Evolutionary conservation across 2,113 vertebrate genomes (phyloP).

Genomic region (Pithys albifrons): DNA sequence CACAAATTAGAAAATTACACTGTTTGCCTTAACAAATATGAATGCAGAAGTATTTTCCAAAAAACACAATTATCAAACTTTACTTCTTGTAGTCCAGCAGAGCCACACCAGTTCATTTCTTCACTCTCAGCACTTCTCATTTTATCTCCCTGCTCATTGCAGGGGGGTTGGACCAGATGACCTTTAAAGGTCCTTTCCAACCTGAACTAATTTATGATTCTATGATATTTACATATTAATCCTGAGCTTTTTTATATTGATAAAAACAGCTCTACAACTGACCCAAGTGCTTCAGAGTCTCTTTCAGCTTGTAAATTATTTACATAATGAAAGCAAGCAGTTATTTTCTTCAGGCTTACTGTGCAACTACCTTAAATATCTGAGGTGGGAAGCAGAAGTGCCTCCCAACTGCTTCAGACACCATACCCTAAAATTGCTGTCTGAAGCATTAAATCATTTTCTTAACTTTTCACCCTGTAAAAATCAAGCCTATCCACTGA

Average conservation of each 20-base stretch:
- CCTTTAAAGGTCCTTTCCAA: background rate
- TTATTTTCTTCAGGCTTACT: background rate
- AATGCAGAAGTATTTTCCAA: background rate
- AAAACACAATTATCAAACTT: background rate
- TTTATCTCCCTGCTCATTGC: background rate
- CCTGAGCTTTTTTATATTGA: background rate
- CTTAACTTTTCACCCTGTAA: background rate
- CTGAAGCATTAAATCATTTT: background rate
- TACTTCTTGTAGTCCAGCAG: background rate
- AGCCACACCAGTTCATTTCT: background rate
- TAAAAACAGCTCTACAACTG: background rate
- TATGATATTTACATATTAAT: background rate
- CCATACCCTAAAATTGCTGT: background rate
- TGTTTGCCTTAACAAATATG: background rate
- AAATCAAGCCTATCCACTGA: background rate
- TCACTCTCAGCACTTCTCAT: background rate
- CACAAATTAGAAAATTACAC: background rate
- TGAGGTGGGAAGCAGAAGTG: background rate
- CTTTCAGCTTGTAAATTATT: background rate
- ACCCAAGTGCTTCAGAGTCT: background rate
- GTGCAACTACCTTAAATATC: background rate
- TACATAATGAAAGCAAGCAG: background rate
- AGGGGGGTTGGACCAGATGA: background rate
- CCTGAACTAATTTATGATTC: background rate
- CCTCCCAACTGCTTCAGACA: background rate